phyloP scores from a whole-genome alignment of 2,113 vertebrate species.

The Hypomesus transpacificus region DNA sequence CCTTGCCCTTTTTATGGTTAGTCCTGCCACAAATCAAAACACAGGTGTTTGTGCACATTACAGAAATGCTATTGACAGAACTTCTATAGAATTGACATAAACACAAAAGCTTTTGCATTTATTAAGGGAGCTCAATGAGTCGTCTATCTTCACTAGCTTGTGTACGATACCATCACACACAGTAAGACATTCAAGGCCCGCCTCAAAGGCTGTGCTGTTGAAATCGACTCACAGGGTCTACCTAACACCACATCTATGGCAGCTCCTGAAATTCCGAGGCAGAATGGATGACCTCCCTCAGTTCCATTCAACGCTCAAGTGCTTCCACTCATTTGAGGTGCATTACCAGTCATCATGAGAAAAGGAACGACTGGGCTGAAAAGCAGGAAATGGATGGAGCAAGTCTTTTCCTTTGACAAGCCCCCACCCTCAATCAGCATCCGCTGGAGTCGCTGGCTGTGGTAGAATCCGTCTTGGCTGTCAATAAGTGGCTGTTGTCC shows the following conservation, averaged over 20 bases:
- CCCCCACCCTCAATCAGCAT: conserved; percentile 22
- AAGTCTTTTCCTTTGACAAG: conserved; percentile 48
- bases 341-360: conserved; percentile 28
- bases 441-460: conserved; percentile 22
- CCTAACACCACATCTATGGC: background rate
- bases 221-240: no score
- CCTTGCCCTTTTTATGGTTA: no score
- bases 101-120: no score
- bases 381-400: conserved; percentile 39
- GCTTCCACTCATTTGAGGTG: conserved; percentile 19
- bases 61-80: no score
- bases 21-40: no score
- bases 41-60: no score
- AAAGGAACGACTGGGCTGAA: background rate
- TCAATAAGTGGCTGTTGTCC: conserved; percentile 47
- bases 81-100: no score
- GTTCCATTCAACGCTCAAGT: conserved; percentile 20
- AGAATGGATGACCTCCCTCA: conserved; percentile 24
- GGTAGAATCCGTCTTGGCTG: conserved; percentile 44
- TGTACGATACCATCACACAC: no score
- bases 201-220: no score
- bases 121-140: no score
- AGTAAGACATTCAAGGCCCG: no score
- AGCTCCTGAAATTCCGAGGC: background rate
- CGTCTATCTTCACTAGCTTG: no score